A percentile compares a stretch with the other conserved stretches of the same genome.
phyloP scores from a whole-genome alignment of 2,113 vertebrate genomes.

The Numida meleagris region DNA sequence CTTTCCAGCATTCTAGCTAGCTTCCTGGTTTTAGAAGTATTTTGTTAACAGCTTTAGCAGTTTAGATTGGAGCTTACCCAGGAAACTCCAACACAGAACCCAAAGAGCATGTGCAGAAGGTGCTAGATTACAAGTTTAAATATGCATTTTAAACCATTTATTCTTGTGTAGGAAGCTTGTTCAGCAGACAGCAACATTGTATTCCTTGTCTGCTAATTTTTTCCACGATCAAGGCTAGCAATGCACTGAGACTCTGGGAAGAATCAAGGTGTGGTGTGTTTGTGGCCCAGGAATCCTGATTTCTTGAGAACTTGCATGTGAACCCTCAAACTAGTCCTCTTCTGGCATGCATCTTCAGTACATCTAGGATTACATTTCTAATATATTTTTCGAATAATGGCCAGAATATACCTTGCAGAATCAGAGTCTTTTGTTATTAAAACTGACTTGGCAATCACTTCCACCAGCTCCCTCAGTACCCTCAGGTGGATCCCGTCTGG shows the following conservation, averaged over 20 bases:
- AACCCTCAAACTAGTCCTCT: background rate
- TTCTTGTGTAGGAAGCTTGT: background rate
- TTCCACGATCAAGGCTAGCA: background rate
- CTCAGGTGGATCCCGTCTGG: too few relatives aligned
- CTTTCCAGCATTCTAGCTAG: background rate
- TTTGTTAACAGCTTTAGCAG: background rate
- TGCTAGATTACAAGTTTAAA: background rate
- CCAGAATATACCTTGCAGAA: background rate
- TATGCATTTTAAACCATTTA: background rate
- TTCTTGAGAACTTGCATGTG: background rate
- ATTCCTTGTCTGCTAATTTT: background rate
- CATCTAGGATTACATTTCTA: background rate
- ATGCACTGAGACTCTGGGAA: rapidly evolving
- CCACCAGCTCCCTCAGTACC: too few relatives aligned
- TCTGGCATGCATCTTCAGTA: background rate
- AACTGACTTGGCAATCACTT: too few relatives aligned
- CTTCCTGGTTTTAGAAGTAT: background rate
- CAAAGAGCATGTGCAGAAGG: background rate
- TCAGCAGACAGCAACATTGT: background rate
- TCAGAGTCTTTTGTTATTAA: background rate
- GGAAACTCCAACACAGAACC: background rate
- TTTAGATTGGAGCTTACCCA: background rate
- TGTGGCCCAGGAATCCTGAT: background rate
- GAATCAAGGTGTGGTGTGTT: background rate
- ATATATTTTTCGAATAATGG: background rate